These are phyloP conservation scores for Agonum fuliginosum DNA, from an alignment of 2,888 invertebrate species.

Conservation along the genomic window DNA sequence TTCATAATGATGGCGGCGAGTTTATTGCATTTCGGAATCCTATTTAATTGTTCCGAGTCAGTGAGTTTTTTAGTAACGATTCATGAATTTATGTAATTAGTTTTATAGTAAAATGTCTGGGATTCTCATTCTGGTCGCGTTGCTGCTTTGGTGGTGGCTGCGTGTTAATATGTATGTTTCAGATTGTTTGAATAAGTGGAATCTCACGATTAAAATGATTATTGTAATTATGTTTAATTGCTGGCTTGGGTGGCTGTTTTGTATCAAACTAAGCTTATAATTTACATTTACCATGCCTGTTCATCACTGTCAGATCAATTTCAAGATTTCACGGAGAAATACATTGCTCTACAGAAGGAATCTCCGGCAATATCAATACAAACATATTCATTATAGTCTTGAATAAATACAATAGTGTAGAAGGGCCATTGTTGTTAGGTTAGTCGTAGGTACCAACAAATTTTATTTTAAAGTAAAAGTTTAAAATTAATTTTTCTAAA, in stretches of 20 bases:
- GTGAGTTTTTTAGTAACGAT: constrained; percentile 52
- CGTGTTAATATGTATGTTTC: constrained; percentile 42
- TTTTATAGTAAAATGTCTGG: constrained; percentile 29
- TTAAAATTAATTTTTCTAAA: too few relatives aligned
- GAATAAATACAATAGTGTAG: too few relatives aligned
- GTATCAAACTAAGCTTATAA: constrained; percentile 44
- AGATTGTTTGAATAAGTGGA: constrained; percentile 55
- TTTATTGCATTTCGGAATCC: constrained; percentile 48
- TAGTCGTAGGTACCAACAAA: too few relatives aligned
- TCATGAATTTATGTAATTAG: constrained; percentile 57
- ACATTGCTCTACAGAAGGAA: neutral
- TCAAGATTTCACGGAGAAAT: neutral
- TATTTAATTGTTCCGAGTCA: constrained; percentile 56
- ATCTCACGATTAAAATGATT: constrained; percentile 56
- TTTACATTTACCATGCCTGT: constrained; percentile 32
- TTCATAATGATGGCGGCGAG: constrained; percentile 46
- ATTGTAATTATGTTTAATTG: constrained; percentile 49
- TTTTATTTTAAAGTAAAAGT: too few relatives aligned
- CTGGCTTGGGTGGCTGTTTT: constrained; percentile 38
- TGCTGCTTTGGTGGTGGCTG: neutral
- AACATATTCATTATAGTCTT: too few relatives aligned
- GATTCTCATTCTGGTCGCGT: constrained; percentile 27
- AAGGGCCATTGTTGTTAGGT: too few relatives aligned
- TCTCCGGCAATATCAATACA: too few relatives aligned
- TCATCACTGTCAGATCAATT: constrained; percentile 24